Conservation (phyloP, 2,113 vertebrate genomes). For the Balaeniceps rex region DNA sequence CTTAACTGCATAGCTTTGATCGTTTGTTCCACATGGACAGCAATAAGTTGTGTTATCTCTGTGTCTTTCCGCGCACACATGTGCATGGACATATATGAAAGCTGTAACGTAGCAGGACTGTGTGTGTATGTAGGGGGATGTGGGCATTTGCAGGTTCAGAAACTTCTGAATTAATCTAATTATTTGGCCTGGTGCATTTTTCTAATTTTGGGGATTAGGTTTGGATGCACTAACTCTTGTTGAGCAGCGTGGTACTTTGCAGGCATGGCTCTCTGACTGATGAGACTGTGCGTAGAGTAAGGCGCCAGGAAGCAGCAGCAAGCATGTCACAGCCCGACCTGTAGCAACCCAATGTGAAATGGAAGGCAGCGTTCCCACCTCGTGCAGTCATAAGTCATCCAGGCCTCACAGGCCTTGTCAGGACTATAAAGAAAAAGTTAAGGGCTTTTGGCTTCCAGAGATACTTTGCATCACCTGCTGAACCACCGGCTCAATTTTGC, state of each 20-base stretch:
- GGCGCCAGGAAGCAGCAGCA: background rate
- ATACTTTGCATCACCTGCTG: background rate
- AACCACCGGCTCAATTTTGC: background rate
- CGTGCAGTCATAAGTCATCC: background rate
- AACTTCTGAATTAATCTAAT: background rate
- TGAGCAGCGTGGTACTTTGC: background rate
- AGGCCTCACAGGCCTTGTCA: conserved; percentile 24
- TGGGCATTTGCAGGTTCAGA: background rate
- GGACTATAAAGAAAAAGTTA: background rate
- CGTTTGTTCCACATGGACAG: background rate
- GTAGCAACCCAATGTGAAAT: background rate
- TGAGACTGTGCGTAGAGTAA: background rate
- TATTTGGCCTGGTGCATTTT: background rate
- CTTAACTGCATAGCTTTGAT: background rate
- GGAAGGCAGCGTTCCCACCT: background rate
- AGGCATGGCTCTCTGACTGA: background rate
- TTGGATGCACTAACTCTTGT: background rate
- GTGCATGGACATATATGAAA: background rate
- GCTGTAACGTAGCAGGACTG: background rate
- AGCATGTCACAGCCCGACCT: background rate
- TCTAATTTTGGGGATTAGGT: background rate
- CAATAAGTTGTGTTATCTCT: background rate
- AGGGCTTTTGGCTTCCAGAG: background rate
- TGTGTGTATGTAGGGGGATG: background rate
- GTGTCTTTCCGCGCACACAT: background rate